Evolutionary conservation across 2,113 vertebrate genomes (phyloP).

Genomic region (Elephantulus edwardii): DNA sequence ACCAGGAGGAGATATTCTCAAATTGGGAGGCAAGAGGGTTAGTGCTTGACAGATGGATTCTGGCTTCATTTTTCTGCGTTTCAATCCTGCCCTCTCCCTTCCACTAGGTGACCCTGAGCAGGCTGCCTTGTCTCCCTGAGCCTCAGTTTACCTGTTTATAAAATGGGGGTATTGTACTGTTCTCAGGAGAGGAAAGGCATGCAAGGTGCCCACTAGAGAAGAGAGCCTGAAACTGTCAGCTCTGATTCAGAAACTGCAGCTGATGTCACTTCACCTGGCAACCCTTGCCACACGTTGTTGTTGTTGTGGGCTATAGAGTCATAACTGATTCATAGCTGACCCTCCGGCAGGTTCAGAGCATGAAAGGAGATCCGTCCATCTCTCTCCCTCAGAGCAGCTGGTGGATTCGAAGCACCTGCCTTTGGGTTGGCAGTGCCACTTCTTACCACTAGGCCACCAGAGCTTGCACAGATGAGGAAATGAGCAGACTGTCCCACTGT

Average conservation of each 20-base stretch:
- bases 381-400: too few species aligned
- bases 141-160: neutral
- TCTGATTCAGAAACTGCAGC: neutral
- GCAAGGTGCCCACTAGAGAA: neutral
- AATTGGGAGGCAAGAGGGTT: fast-evolving
- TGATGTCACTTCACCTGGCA: fast-evolving
- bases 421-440: too few species aligned
- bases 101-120: neutral
- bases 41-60: neutral
- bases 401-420: too few species aligned
- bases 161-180: neutral
- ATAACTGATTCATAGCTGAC: too few species aligned
- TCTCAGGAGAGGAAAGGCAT: neutral
- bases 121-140: neutral
- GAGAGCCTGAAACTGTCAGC: neutral
- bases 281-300: too few species aligned
- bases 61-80: neutral
- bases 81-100: neutral
- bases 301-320: too few species aligned
- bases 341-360: too few species aligned
- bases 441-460: too few species aligned
- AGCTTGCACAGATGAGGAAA: neutral
- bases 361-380: too few species aligned
- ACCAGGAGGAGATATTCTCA: neutral
- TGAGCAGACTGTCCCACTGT: neutral